phyloP scores from a whole-genome alignment of 2,113 vertebrate species.

The Chloropsis cyanopogon region DNA sequence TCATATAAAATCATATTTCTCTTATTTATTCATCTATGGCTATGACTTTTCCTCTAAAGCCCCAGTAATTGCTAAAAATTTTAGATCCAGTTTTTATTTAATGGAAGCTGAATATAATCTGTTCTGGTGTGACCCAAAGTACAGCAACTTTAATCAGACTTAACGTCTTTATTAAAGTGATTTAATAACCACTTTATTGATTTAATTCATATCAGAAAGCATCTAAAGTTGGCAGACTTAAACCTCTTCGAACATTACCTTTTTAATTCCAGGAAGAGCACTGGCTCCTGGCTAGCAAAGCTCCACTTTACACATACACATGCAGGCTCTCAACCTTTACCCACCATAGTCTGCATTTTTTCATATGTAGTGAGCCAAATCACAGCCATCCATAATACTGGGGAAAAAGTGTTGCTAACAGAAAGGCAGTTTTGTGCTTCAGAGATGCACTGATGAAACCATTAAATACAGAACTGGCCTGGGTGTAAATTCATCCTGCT shows the following conservation, averaged over 20 bases:
- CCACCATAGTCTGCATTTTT: background rate
- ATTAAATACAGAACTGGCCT: background rate
- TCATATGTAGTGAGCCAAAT: background rate
- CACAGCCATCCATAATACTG: background rate
- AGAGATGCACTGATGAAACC: background rate
- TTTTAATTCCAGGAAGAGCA: background rate
- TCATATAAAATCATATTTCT: background rate
- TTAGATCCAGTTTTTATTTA: background rate
- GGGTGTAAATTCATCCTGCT: background rate
- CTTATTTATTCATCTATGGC: background rate
- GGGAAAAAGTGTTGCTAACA: background rate
- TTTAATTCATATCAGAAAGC: background rate
- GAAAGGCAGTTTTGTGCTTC: background rate
- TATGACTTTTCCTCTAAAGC: background rate
- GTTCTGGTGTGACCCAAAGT: background rate
- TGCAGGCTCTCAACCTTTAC: background rate
- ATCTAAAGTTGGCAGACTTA: background rate
- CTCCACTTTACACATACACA: accelerated
- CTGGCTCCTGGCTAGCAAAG: background rate
- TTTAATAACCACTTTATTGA: constrained; percentile 37
- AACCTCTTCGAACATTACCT: background rate
- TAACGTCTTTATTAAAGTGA: background rate
- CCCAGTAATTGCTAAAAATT: background rate
- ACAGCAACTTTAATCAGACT: background rate
- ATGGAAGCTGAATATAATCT: background rate